Base-by-base conservation (phyloP, 2,113 vertebrate genomes). In the Mus pahari region DNA sequence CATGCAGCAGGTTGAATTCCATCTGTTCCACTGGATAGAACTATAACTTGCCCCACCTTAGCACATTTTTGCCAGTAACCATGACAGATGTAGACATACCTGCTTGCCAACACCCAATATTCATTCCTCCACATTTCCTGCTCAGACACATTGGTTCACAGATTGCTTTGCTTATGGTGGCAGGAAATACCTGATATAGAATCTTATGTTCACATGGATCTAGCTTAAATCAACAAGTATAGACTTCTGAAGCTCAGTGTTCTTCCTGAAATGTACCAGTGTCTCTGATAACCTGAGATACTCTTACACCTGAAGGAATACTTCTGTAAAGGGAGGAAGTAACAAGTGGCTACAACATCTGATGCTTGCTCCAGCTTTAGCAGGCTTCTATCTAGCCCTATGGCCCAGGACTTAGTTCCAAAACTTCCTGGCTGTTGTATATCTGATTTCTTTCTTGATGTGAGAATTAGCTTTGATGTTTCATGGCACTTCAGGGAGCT, bases 401-500 rank as follows among this genome's bases (percentile, higher is more conserved):
- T 83, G 39, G 12, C 31, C 95, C 36, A 3, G 36, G 45, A 70
- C 17, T 88, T 64, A 84, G 66, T 42, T 39, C 20, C 24, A 20
- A 50, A 94, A 68, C 48, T 68, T 94, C 36, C 71, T 95, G 24
- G 8, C 2, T 0, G 42, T 78, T 53, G 74, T 14, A 94, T 83
- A 55, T 96, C 77, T 96, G 68, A 73, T 89, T 81, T 24, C 39
- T 13, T 55, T 79, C 24, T 86, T 14, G 8, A 62, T 62, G 6
- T 84, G 24, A 82, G 12, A 11, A 7, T 0, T 42, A 0, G 28
- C 22, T 10, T 17, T 86, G 62, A 45, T 94, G 64, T 90, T 92
- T 75, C 42, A 62, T 60, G 93, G 36, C 22, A 96, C 26, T 92
- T 86, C 39, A 94, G 74, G 42, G 77, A 93, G 22, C 77, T 88